Base-by-base conservation (phyloP, 2,113 vertebrate genomes). In the Butorides virescens region DNA sequence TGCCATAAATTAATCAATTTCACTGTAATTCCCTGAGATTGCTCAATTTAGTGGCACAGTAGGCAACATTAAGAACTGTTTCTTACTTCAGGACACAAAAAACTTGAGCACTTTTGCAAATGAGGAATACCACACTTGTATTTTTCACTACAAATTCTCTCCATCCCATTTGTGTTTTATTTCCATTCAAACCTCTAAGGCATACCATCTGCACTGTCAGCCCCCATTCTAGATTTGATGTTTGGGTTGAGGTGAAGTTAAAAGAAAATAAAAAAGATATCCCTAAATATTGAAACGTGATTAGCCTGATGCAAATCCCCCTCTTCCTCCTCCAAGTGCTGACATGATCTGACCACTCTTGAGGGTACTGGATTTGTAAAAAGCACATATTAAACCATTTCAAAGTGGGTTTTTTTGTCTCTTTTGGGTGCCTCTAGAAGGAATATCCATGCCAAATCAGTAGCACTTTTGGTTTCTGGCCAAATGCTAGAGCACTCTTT, bases 341-440 rank as follows among this genome's bases (percentile, higher is more conserved):
- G 30, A 39, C 14, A 17, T 52, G 7, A 65, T 52, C 44, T 49
- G 27, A 42, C 30, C 2, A 1, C 20, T 44, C 36, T 39, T 34
- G 4, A 88, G 34, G 20, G 15, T 36, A 52, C 4, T 49, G 21
- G 19, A 32, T 73, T 59, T 83, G 32, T 30, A 20, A 22, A 56
- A 72, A 62, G 15, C 1, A 7, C 20, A 4, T 68, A 46, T 65
- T 70, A 34, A 68, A 36, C 5, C 22, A 70, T 46, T 83, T 37
- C 36, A 56, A 7, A 20, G 17, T 0, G 1, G 0, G 0, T 2
- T 23, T n/a, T 53, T 80, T 65, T 22, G 11, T 8, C 25, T 59
- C 39, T 72, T 79, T 85, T 42, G 10, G 8, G 11, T 71, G 53
- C 5, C 13, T 88, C 47, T 70, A 56, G 49, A 90, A 72, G 19